Conservation (phyloP, 2,888 invertebrate species). For the Athalia rosae region DNA sequence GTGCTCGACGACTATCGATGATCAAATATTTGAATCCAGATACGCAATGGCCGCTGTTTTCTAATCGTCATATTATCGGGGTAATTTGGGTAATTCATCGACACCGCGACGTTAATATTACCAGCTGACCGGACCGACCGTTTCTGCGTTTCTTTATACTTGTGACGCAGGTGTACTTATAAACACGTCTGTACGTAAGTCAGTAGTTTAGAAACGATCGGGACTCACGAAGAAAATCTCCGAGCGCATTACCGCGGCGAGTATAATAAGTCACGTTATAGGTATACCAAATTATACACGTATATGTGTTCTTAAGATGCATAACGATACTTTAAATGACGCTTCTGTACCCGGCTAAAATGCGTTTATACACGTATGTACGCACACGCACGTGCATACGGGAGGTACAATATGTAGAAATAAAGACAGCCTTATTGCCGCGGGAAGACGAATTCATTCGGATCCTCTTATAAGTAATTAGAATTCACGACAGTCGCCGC, state of each 20-base stretch:
- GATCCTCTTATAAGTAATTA: constrained; percentile 30
- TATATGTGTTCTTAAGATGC: constrained; percentile 30
- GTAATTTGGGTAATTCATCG: too few relatives aligned
- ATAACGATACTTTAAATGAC: constrained; percentile 41
- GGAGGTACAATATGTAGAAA: neutral
- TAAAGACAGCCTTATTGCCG: constrained; percentile 4
- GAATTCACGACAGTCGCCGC: constrained; percentile 43
- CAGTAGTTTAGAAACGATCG: neutral
- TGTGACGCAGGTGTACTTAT: too few relatives aligned
- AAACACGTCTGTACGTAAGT: neutral
- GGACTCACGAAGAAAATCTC: constrained; percentile 5
- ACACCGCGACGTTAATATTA: neutral
- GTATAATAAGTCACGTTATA: neutral
- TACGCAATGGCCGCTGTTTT: constrained; percentile 40
- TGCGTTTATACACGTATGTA: neutral
- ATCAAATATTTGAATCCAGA: constrained; percentile 33
- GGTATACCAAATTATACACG: too few relatives aligned
- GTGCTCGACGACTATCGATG: constrained; percentile 35
- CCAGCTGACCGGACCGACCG: too few relatives aligned
- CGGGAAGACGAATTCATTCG: constrained; percentile 35
- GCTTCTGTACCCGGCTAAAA: constrained; percentile 37
- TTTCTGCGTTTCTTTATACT: too few relatives aligned
- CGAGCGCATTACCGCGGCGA: constrained; percentile 16
- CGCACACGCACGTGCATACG: too few relatives aligned
- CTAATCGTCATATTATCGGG: constrained; percentile 45